Conservation (phyloP, 2,113 vertebrate species). For the Himantopus leucocephalus region DNA sequence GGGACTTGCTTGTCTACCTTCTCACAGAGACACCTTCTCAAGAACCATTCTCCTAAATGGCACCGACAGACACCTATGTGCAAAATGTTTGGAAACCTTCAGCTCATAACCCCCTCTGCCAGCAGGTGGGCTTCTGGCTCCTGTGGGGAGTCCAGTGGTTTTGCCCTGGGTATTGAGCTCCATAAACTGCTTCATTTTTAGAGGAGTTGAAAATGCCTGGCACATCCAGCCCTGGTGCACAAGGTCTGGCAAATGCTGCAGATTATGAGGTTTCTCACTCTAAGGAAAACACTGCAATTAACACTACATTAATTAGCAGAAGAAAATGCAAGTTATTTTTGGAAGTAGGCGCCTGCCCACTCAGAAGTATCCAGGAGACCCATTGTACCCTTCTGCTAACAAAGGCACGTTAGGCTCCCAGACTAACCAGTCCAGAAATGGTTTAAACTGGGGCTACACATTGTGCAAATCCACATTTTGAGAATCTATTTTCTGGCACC, state of each 20-base stretch:
- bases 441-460: not conserved
- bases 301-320: constrained; percentile 29
- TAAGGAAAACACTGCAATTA: constrained; percentile 31
- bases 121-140: not conserved
- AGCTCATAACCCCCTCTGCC: not conserved
- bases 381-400: not conserved
- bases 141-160: not conserved
- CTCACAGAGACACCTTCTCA: not conserved
- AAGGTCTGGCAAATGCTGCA: not conserved
- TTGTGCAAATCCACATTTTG: not conserved
- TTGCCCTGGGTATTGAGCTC: not conserved
- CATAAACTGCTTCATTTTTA: not conserved
- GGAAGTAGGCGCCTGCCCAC: not conserved
- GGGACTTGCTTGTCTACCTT: not conserved
- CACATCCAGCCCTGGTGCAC: not conserved
- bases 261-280: constrained; percentile 12
- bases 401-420: not conserved
- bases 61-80: not conserved
- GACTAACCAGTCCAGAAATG: not conserved
- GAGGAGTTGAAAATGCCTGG: not conserved
- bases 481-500: not conserved
- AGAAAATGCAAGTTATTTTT: constrained; percentile 20
- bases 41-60: not conserved
- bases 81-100: not conserved
- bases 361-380: not conserved